phyloP scores from a whole-genome alignment of 2,113 vertebrate species.

The Cisticola juncidis region DNA sequence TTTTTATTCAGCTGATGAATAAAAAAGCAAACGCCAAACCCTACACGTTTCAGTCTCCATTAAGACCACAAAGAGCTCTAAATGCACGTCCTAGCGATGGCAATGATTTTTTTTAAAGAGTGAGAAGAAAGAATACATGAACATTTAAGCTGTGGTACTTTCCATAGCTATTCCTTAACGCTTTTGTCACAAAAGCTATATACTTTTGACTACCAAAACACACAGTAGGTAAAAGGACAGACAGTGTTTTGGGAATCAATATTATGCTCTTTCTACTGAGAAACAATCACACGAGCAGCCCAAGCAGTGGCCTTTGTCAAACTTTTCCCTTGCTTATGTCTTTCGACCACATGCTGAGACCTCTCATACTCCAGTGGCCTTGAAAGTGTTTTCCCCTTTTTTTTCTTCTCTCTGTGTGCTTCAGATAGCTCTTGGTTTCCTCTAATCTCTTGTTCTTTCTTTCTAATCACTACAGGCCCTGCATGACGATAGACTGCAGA shows the following conservation, averaged over 20 bases:
- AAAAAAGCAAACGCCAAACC: conserved; percentile 67
- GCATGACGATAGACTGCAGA: not conserved
- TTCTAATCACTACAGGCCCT: not conserved
- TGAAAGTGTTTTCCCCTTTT: not conserved
- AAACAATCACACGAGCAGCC: not conserved
- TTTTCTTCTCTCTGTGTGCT: not conserved
- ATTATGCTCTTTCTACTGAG: not conserved
- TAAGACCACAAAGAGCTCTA: conserved; percentile 74
- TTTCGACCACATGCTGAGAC: conserved; percentile 22
- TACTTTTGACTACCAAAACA: not conserved
- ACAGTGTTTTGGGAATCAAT: not conserved
- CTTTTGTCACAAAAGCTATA: not conserved
- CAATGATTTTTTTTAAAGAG: conserved; percentile 1
- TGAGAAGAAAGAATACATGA: not conserved
- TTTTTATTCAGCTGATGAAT: conserved; percentile 71
- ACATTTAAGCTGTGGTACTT: conserved; percentile 18
- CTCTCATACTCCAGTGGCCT: conserved; percentile 24
- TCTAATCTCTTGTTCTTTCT: conserved; percentile 45
- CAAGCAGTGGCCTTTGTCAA: conserved; percentile 10
- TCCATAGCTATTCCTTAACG: not conserved
- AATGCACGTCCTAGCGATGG: conserved; percentile 24
- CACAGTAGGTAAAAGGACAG: conserved; percentile 6
- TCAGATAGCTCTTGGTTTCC: conserved; percentile 9
- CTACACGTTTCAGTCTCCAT: conserved; percentile 70
- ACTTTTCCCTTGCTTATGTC: conserved; percentile 11